phyloP scores from a whole-genome alignment of 2,113 vertebrate species.

The Danio rerio region DNA sequence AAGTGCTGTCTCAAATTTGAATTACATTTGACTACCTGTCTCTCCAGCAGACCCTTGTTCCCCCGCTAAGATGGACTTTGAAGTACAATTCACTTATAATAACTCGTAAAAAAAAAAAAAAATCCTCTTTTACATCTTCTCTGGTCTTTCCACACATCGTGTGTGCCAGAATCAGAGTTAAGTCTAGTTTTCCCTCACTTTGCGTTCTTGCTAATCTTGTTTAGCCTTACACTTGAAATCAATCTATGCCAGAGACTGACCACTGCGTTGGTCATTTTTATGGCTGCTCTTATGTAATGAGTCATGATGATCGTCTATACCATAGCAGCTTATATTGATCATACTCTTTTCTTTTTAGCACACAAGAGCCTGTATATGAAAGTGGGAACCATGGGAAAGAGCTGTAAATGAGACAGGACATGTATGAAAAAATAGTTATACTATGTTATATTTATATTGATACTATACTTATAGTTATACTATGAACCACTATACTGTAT shows the following conservation, averaged over 20 bases:
- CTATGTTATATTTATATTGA: too few species aligned
- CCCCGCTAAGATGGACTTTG: not conserved
- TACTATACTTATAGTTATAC: too few species aligned
- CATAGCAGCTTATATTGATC: constrained; percentile 32
- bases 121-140: not conserved
- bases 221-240: constrained; percentile 18
- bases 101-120: not conserved
- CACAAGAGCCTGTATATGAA: not conserved
- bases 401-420: not conserved
- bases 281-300: constrained; percentile 18
- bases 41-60: constrained; percentile 11
- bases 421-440: too few species aligned
- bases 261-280: constrained; percentile 27
- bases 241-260: constrained; percentile 9
- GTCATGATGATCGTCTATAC: constrained; percentile 19
- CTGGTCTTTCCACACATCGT: not conserved
- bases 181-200: not conserved
- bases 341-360: constrained; percentile 20
- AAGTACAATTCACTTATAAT: constrained; percentile 5
- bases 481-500: too few species aligned
- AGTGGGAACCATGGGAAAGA: not conserved
- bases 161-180: not conserved
- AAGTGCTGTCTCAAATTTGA: constrained; percentile 26
- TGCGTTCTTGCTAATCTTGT: constrained; percentile 1
- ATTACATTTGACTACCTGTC: constrained; percentile 32